Percentiles rank a stretch among this genome's conserved stretches.
Conservation (phyloP, 2,797 vertebrate species). For the Onychomys leucogaster region DNA sequence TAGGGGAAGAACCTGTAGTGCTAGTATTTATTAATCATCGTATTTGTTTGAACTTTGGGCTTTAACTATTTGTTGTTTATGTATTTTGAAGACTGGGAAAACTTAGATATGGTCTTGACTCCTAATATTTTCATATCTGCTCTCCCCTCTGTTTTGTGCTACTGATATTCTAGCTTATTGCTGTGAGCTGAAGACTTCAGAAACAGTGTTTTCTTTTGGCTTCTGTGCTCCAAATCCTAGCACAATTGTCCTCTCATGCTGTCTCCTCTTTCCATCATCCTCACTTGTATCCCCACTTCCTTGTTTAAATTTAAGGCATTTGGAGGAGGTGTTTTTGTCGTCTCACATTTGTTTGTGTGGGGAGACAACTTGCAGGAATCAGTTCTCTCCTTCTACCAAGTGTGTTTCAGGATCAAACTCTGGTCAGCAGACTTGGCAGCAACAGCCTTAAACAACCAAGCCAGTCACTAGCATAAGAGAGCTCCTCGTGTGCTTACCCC, state of each 20-base stretch:
- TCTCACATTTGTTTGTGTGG: neutral
- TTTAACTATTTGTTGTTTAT: conserved; percentile 8
- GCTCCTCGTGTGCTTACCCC: neutral
- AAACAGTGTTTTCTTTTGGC: neutral
- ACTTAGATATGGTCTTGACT: conserved; percentile 18
- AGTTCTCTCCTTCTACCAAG: neutral
- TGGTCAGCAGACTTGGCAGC: neutral
- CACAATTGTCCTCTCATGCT: neutral
- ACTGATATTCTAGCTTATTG: neutral
- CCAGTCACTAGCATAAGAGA: neutral
- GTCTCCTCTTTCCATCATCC: no score
- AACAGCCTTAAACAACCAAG: neutral
- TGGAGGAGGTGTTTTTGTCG: neutral
- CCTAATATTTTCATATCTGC: neutral
- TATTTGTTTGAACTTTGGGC: conserved; percentile 1
- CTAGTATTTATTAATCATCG: neutral
- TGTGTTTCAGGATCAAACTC: neutral
- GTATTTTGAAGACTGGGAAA: conserved; percentile 27
- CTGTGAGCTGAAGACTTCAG: neutral
- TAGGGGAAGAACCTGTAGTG: neutral
- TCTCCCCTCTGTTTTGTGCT: neutral
- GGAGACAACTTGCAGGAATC: neutral
- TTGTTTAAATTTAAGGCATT: neutral
- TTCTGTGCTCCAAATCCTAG: neutral
- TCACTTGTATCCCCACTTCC: neutral